Conservation (phyloP, 2,797 vertebrate genomes). For the Triplophysa bombifrons region DNA sequence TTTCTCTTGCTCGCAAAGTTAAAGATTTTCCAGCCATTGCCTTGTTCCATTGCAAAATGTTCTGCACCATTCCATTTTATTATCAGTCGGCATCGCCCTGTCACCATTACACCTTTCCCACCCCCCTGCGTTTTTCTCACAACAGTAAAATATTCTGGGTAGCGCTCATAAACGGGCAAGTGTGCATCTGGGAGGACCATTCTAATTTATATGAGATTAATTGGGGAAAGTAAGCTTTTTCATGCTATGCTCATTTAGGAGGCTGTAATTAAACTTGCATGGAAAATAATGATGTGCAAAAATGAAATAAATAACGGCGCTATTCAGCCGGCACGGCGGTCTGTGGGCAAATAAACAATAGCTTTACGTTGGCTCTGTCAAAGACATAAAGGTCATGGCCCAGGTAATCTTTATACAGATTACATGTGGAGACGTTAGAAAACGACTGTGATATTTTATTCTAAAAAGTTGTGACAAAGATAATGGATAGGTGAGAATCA, state of each 20-base stretch:
- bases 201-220: slow-evolving; percentile 65
- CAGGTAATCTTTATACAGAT: slow-evolving; percentile 26
- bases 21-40: slow-evolving; percentile 37
- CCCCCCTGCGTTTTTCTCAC: slow-evolving; percentile 26
- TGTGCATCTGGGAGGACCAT: slow-evolving; percentile 50
- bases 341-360: slow-evolving; percentile 27
- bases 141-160: slow-evolving; percentile 35
- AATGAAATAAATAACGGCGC: slow-evolving; percentile 56
- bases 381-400: slow-evolving; percentile 31
- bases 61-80: slow-evolving; percentile 52
- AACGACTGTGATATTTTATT: neutral
- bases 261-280: slow-evolving; percentile 59
- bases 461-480: too few species aligned
- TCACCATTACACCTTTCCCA: slow-evolving; percentile 26
- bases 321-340: slow-evolving; percentile 32
- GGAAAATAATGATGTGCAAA: slow-evolving; percentile 58
- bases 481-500: neutral
- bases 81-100: slow-evolving; percentile 28
- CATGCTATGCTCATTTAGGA: slow-evolving; percentile 60
- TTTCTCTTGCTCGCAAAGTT: slow-evolving; percentile 20
- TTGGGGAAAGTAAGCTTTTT: slow-evolving; percentile 60
- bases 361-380: slow-evolving; percentile 19
- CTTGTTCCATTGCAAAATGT: slow-evolving; percentile 47
- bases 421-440: neutral
- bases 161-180: slow-evolving; percentile 51